phyloP scores from a whole-genome alignment of 1,140 invertebrate species.

The Aphidius ervi region DNA sequence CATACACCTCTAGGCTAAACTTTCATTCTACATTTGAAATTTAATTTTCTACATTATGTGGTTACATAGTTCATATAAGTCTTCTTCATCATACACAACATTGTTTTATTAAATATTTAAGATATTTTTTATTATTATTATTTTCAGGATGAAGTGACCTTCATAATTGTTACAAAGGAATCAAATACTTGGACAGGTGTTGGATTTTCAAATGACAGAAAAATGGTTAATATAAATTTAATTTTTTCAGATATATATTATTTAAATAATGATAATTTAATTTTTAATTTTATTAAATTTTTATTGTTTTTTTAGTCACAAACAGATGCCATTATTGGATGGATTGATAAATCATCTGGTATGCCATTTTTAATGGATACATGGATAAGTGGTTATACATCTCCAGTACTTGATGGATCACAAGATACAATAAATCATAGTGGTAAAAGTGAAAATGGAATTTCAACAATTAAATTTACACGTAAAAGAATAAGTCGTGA shows the following conservation, averaged over 20 bases:
- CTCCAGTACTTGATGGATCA: constrained; percentile 69
- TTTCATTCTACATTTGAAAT: constrained; percentile 15
- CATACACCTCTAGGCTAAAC: constrained; percentile 17
- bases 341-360: constrained; percentile 72
- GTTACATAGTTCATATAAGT: too few relatives aligned
- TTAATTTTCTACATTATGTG: too few relatives aligned
- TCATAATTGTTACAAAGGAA: constrained; percentile 80
- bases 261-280: constrained; percentile 13
- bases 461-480: constrained; percentile 75
- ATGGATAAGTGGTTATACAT: constrained; percentile 74
- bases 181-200: constrained; percentile 89
- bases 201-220: constrained; percentile 81
- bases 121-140: constrained; percentile 1
- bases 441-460: constrained; percentile 70
- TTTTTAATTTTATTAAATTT: constrained; percentile 16
- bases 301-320: constrained; percentile 57
- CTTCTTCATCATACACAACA: too few relatives aligned
- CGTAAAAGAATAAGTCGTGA: constrained; percentile 77
- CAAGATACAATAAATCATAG: constrained; percentile 73
- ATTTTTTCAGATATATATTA: neutral
- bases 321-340: constrained; percentile 81
- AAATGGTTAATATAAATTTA: constrained; percentile 64
- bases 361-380: constrained; percentile 83
- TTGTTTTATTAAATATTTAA: neutral
- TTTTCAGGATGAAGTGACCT: constrained; percentile 71